Conservation (phyloP, 2,888 invertebrate species). For the Dendrolimus houi region DNA sequence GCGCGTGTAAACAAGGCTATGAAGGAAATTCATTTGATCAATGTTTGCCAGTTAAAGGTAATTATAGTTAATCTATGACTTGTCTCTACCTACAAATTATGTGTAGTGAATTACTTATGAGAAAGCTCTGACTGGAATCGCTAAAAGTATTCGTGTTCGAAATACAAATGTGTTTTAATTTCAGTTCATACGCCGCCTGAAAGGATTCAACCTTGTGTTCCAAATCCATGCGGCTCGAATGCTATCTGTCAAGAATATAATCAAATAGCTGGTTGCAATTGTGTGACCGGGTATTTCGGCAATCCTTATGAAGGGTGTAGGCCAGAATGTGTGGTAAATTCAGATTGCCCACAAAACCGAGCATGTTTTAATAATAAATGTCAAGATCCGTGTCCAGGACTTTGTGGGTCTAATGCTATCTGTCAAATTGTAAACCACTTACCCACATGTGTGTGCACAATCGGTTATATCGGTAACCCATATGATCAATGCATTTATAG, state of each 20-base stretch:
- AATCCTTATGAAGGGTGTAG: slow-evolving; percentile 82
- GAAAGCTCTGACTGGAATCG: background rate
- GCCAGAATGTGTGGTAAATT: slow-evolving; percentile 83
- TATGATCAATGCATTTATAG: slow-evolving; percentile 58
- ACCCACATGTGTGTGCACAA: slow-evolving; percentile 83
- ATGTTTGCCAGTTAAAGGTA: slow-evolving; percentile 70
- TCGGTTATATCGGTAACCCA: slow-evolving; percentile 83
- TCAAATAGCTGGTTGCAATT: slow-evolving; percentile 81
- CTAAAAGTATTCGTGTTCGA: background rate
- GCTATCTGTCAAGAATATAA: slow-evolving; percentile 81
- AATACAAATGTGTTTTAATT: slow-evolving; percentile 14
- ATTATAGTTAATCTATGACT: background rate
- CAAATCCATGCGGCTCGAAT: slow-evolving; percentile 81
- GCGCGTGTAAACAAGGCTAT: slow-evolving; percentile 82
- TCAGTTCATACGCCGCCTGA: slow-evolving; percentile 30
- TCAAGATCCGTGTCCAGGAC: slow-evolving; percentile 83
- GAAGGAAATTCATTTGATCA: slow-evolving; percentile 87
- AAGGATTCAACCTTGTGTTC: slow-evolving; percentile 66
- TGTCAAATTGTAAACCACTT: slow-evolving; percentile 86
- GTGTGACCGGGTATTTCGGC: slow-evolving; percentile 81
- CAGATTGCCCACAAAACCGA: slow-evolving; percentile 79
- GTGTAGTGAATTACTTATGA: background rate
- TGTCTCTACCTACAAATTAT: no score
- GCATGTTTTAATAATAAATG: slow-evolving; percentile 82
- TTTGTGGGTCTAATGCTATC: slow-evolving; percentile 84